These are phyloP conservation scores for Amphilophus citrinellus DNA, from an alignment of 2,113 vertebrate species.

Conservation along the genomic window DNA sequence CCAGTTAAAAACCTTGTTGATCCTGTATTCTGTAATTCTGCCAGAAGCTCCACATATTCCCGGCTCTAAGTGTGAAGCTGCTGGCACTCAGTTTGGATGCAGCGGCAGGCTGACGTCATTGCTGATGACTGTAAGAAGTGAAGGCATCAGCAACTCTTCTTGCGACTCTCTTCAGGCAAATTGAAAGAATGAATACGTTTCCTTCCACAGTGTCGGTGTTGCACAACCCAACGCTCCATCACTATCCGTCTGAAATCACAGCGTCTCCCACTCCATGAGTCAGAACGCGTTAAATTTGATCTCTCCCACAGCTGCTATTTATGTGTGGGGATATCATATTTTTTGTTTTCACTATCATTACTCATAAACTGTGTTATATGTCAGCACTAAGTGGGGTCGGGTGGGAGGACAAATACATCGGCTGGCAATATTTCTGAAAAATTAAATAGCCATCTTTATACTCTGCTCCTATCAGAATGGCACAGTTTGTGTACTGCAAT, in stretches of 20 bases:
- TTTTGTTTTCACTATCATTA: conserved; percentile 29
- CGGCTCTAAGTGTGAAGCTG: conserved; percentile 1
- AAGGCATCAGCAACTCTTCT: background rate
- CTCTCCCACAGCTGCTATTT: conserved; percentile 12
- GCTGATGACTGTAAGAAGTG: background rate
- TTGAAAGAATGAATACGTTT: background rate
- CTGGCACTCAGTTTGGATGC: conserved; percentile 4
- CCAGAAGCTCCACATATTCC: conserved; percentile 16
- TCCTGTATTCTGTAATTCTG: background rate
- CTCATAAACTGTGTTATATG: background rate
- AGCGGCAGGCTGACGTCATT: background rate
- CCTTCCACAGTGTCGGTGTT: background rate
- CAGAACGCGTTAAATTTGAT: background rate
- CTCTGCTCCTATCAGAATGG: background rate
- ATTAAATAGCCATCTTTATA: background rate
- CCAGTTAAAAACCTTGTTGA: background rate
- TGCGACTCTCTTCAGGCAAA: background rate
- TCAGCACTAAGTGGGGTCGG: background rate
- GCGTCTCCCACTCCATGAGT: background rate
- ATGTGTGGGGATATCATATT: conserved; percentile 11
- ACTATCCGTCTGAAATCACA: background rate
- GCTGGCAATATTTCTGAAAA: background rate
- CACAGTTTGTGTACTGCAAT: background rate
- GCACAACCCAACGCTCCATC: background rate
- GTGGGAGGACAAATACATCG: background rate